Evolutionary conservation across 2,113 vertebrate species (phyloP).

Genomic region (Pituophis catenifer): DNA sequence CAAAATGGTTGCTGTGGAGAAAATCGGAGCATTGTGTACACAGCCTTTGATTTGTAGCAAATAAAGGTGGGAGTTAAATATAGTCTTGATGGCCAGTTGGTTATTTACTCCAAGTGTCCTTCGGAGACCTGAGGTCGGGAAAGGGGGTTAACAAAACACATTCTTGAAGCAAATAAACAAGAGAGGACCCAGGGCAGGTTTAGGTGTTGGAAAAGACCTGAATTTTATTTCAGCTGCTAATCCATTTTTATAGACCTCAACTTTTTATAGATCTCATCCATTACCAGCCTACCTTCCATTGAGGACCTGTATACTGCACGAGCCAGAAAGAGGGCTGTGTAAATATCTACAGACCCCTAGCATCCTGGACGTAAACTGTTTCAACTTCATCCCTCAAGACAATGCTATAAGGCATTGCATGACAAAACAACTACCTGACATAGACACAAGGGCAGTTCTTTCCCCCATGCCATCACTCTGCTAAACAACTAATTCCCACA

Average conservation of each 20-base stretch:
- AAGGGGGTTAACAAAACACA: not conserved
- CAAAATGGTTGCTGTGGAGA: not conserved
- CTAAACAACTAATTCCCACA: no score
- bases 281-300: no score
- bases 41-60: not conserved
- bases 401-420: no score
- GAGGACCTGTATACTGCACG: no score
- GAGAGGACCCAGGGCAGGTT: not conserved
- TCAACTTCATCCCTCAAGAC: no score
- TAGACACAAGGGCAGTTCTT: no score
- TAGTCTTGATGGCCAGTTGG: not conserved
- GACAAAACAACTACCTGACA: no score
- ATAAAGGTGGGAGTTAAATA: not conserved
- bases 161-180: not conserved
- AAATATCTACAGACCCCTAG: no score
- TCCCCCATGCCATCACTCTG: no score
- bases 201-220: not conserved
- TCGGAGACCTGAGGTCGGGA: not conserved
- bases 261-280: no score
- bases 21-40: not conserved
- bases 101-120: not conserved
- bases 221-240: not conserved
- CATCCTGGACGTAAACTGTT: no score
- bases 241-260: not conserved
- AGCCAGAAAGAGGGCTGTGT: no score